Evolutionary conservation across 2,888 invertebrate genomes (phyloP), one percentile per base, ranked within the genome.

Genomic region (Dicyrtomina minuta): DNA sequence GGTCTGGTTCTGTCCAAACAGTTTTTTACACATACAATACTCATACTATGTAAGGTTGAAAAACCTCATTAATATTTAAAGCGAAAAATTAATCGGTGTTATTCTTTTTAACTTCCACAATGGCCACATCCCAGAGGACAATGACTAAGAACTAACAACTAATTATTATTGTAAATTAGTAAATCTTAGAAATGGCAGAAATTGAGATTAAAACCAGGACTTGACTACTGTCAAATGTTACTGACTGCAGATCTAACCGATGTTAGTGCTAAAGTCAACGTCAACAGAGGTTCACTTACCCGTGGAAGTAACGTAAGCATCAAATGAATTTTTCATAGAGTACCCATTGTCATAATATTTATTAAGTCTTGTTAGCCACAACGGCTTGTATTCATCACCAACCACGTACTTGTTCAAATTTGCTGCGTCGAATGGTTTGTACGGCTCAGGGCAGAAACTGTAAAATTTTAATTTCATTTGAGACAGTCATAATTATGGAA

Each of bases 361-460:
- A 20, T 86, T 85, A 49, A 93, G 81, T 0, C 89, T 89, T 0
- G 92, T 90, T 8, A 97, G 89, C 98, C 97, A 98, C 12, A 91
- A 89, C 0, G 98, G 97, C 51, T 93, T 83, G 81, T 98, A 98
- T 81, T 96, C 91, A 81, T 96, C 96, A 0, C 91, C 92, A 0
- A 98, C 91, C 1, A 98, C 93, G 80, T 98, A 98, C 80, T 96
- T 94, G 79, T 94, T 89, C 39, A 90, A 80, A 79, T 89, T 86
- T 2, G 85, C 83, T 0, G 89, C 84, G 82, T 97, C 90, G 79
- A 98, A 95, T 0, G 97, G 97, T 82, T 95, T 86, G 82, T 97
- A 98, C 78, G 91, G 88, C 1, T 87, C 86, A 0, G 92, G 88
- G 79, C 97, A 97, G 82, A 94, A 97, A 74, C 94, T 90, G 81